Evolutionary conservation across 2,888 invertebrate genomes (phyloP).

Genomic region (Nysson spinosus): DNA sequence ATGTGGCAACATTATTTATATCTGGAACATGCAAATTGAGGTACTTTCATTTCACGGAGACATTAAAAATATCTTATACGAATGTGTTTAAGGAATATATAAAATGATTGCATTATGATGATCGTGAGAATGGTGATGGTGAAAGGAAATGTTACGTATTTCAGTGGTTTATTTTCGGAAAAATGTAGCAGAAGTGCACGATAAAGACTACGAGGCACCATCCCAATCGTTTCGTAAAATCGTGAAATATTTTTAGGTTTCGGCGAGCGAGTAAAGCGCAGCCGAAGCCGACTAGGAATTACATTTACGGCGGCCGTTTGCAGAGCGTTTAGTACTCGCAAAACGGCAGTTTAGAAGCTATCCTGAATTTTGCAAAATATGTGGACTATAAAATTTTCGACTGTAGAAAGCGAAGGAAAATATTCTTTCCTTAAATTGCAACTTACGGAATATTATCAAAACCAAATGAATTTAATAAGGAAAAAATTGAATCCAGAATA

Average conservation of each 20-base stretch:
- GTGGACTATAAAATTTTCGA: slow-evolving; percentile 52
- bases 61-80: too few species aligned
- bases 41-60: too few species aligned
- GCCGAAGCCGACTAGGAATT: slow-evolving; percentile 48
- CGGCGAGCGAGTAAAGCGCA: slow-evolving; percentile 33
- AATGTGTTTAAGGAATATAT: too few species aligned
- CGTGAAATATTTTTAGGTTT: slow-evolving; percentile 59
- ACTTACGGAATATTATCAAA: slow-evolving; percentile 30
- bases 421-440: slow-evolving; percentile 30
- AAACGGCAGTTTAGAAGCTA: slow-evolving; percentile 49
- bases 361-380: slow-evolving; percentile 62
- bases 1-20: too few species aligned
- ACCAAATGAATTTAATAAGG: slow-evolving; percentile 18
- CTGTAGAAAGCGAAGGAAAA: slow-evolving; percentile 29
- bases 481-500: slow-evolving; percentile 4
- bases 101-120: too few species aligned
- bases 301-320: slow-evolving; percentile 46
- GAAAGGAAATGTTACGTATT: slow-evolving; percentile 32
- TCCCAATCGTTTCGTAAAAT: slow-evolving; percentile 55
- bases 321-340: slow-evolving; percentile 56
- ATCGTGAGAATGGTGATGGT: too few species aligned
- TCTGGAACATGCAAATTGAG: too few species aligned
- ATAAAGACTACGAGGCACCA: slow-evolving; percentile 45
- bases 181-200: slow-evolving; percentile 26
- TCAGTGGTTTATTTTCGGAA: slow-evolving; percentile 24